Percentiles rank a stretch among this genome's conserved stretches.
These are phyloP conservation scores for Drosophila nikananu DNA, from an alignment of 1,140 invertebrate species.

Conservation along the genomic window DNA sequence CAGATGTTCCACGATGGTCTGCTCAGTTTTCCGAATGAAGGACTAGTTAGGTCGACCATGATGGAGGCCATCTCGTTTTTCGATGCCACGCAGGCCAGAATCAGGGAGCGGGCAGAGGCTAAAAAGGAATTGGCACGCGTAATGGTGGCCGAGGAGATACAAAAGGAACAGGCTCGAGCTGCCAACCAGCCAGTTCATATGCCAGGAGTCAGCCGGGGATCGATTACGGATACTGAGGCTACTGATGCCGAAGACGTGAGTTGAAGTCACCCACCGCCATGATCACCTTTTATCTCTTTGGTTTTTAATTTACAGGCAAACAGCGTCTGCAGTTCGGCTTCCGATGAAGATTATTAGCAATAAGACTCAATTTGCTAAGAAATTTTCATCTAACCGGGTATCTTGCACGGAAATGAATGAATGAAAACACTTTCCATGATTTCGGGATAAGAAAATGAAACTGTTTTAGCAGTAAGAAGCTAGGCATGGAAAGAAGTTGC, in stretches of 20 bases:
- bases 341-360: background rate
- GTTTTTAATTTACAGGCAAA: background rate
- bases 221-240: no score
- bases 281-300: no score
- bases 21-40: background rate
- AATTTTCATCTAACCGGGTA: background rate
- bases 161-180: background rate
- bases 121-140: background rate
- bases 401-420: background rate
- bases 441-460: background rate
- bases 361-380: background rate
- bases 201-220: background rate
- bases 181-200: background rate
- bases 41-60: background rate
- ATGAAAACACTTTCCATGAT: background rate
- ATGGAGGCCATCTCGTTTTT: background rate
- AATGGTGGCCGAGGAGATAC: background rate
- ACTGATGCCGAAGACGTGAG: background rate
- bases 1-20: background rate
- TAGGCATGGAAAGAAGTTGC: background rate
- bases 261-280: no score
- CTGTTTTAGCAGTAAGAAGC: background rate
- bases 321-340: background rate
- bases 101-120: background rate
- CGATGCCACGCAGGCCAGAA: background rate